Percentiles rank a stretch among this genome's conserved stretches.
phyloP scores from a whole-genome alignment of 1,140 invertebrate genomes.

The Pentalonia nigronervosa region DNA sequence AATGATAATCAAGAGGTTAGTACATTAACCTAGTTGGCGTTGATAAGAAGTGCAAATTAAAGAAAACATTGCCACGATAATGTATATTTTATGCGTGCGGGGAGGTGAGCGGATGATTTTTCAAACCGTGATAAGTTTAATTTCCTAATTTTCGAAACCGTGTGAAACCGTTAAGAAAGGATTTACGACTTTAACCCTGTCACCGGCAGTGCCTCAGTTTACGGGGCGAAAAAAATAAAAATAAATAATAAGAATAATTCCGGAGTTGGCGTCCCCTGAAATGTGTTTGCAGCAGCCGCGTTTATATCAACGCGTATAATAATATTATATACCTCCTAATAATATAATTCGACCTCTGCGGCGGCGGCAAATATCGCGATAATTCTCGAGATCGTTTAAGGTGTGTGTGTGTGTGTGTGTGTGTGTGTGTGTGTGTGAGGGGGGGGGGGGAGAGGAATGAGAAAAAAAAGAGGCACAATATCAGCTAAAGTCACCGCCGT shows the following conservation, averaged over 20 bases:
- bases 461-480: slow-evolving; percentile 6
- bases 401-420: no score
- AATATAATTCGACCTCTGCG: background rate
- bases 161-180: slow-evolving; percentile 53
- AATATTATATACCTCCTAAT: background rate
- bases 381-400: background rate
- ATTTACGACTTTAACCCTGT: slow-evolving; percentile 54
- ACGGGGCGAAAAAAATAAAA: slow-evolving; percentile 12
- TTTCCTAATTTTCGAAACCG: slow-evolving; percentile 42
- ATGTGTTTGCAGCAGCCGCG: background rate
- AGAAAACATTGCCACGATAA: background rate
- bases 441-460: background rate
- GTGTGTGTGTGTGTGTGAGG: no score
- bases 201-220: background rate
- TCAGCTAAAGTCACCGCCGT: background rate
- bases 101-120: background rate
- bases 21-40: background rate
- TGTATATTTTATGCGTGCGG: background rate
- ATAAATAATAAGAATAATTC: slow-evolving; percentile 34
- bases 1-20: background rate
- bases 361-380: background rate
- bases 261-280: slow-evolving; percentile 21
- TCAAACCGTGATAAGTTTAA: slow-evolving; percentile 26
- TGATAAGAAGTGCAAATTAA: background rate
- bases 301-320: background rate